A percentile compares a stretch with the other conserved stretches of the same genome.
Conservation (phyloP, 2,888 invertebrate genomes). For the Drosophila algonquin region DNA sequence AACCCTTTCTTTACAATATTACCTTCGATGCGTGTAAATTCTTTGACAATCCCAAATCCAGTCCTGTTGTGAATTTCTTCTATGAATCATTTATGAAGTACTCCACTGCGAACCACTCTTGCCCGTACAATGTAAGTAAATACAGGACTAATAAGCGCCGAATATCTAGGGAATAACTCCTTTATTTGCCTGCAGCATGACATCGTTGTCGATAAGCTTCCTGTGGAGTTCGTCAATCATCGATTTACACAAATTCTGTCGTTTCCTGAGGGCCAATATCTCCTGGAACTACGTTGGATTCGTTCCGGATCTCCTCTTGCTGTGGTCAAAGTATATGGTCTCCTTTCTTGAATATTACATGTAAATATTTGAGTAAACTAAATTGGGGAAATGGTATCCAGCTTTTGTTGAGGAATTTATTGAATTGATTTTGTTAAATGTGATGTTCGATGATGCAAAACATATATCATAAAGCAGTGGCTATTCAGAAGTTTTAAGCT, state of each 20-base stretch:
- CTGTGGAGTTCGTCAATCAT: conserved; percentile 8
- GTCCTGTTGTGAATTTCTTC: background rate
- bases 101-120: conserved; percentile 11
- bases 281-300: background rate
- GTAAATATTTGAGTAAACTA: background rate
- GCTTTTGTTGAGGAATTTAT: background rate
- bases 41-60: background rate
- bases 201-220: conserved; percentile 18
- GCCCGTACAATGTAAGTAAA: conserved; percentile 11
- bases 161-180: background rate
- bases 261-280: conserved; percentile 26
- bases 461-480: background rate
- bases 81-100: background rate
- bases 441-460: background rate
- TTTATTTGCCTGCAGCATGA: conserved; percentile 13
- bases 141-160: background rate
- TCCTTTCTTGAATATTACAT: background rate
- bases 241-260: conserved; percentile 2
- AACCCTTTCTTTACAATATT: conserved; percentile 24
- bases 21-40: conserved; percentile 13
- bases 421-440: background rate
- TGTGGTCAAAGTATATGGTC: conserved; percentile 7
- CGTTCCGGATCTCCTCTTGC: background rate
- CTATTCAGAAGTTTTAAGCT: background rate
- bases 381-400: background rate